phyloP scores from a whole-genome alignment of 2,888 invertebrate genomes.

The Stomorhina lunata region DNA sequence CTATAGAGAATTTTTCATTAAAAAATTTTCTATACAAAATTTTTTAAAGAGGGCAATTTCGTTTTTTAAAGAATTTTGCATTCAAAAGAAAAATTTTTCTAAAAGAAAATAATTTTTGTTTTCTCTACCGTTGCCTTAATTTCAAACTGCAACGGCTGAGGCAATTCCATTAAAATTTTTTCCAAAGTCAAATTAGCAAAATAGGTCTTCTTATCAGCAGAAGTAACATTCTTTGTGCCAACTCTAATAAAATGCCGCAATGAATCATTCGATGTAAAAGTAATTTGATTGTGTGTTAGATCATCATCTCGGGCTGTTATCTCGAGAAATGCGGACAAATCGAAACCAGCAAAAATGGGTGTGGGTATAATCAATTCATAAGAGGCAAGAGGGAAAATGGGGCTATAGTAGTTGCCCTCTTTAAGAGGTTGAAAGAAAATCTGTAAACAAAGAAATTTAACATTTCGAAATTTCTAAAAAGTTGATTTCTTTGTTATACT shows the following conservation, averaged over 20 bases:
- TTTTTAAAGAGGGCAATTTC: too few species aligned
- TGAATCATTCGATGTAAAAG: conserved; percentile 68
- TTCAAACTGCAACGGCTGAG: conserved; percentile 66
- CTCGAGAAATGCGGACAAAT: conserved; percentile 68
- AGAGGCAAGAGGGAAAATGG: conserved; percentile 66
- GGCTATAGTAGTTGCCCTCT: conserved; percentile 68
- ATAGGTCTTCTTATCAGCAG: conserved; percentile 64
- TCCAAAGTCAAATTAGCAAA: conserved; percentile 67
- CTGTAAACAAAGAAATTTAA: conserved; percentile 43
- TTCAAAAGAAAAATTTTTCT: neutral
- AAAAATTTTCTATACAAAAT: too few species aligned
- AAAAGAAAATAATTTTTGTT: neutral
- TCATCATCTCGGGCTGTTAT: conserved; percentile 71
- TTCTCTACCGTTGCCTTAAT: conserved; percentile 70
- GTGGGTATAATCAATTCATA: conserved; percentile 70
- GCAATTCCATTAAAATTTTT: conserved; percentile 65
- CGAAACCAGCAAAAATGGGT: conserved; percentile 70
- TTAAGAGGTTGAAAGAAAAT: conserved; percentile 68
- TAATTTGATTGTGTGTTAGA: conserved; percentile 68
- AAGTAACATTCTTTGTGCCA: conserved; percentile 48
- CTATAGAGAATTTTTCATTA: too few species aligned
- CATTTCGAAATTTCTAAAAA: neutral
- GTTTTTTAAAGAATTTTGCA: too few species aligned
- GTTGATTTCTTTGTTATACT: neutral
- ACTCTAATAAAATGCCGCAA: conserved; percentile 60